Evolutionary conservation across 2,797 vertebrate species (phyloP).

Genomic region (Sylvia borin): DNA sequence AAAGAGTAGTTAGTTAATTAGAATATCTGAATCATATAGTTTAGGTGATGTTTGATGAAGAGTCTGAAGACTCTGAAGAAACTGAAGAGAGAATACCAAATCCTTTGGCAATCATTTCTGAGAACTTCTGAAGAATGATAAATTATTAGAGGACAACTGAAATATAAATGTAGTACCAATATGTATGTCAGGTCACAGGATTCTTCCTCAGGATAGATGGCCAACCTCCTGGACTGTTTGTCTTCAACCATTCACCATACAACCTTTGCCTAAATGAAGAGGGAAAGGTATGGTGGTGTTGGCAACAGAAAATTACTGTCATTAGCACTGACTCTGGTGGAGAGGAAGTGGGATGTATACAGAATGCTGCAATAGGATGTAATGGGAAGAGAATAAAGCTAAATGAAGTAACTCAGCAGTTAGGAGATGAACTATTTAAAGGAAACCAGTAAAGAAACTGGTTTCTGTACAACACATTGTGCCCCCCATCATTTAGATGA

Average conservation of each 20-base stretch:
- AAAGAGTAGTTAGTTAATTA: not conserved
- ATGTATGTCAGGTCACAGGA: not conserved
- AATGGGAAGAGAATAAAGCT: not conserved
- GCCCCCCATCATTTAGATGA: not conserved
- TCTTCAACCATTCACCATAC: not conserved
- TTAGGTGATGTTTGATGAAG: not conserved
- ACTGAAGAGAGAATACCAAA: not conserved
- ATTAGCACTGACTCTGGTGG: not conserved
- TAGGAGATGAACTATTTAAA: not conserved
- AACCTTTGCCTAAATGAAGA: not conserved
- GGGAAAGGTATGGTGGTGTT: not conserved
- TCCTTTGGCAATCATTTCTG: not conserved
- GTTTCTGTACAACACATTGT: not conserved
- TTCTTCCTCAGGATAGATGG: not conserved
- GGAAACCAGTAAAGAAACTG: not conserved
- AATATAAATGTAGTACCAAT: not conserved
- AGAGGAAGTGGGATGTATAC: not conserved
- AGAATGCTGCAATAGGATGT: not conserved
- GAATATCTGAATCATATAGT: not conserved
- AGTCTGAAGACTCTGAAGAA: conserved; percentile 1
- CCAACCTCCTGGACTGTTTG: not conserved
- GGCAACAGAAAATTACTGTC: not conserved
- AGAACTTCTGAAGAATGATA: not conserved
- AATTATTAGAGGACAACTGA: not conserved
- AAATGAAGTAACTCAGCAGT: not conserved